A percentile compares a stretch with the other conserved stretches of the same genome.
Conservation (phyloP, 2,797 vertebrate genomes). For the Mormyrus proboscirostris region DNA sequence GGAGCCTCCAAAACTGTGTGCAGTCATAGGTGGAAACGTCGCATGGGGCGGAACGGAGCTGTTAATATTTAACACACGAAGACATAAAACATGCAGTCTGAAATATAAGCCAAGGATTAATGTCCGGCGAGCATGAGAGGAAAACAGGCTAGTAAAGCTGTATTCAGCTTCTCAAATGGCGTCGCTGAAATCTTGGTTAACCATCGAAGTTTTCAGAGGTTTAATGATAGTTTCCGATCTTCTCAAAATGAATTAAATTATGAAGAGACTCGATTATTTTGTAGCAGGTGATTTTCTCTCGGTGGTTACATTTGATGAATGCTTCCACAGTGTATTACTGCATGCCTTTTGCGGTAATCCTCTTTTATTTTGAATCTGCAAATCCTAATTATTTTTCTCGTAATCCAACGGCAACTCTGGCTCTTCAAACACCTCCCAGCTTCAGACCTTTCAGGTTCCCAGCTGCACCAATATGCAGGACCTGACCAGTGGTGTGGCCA, state of each 20-base stretch:
- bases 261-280: not conserved
- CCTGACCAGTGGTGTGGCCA: slow-evolving; percentile 71
- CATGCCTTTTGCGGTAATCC: not conserved
- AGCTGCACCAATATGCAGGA: slow-evolving; percentile 66
- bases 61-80: not conserved
- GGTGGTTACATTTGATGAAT: not conserved
- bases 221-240: not conserved
- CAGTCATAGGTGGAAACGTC: not conserved
- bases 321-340: not conserved
- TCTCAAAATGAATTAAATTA: not conserved
- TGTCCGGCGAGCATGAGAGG: not conserved
- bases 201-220: not conserved
- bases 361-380: not conserved
- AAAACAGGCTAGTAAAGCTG: not conserved
- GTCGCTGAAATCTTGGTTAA: not conserved
- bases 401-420: not conserved
- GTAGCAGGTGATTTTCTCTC: not conserved
- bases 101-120: not conserved
- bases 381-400: not conserved
- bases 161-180: not conserved
- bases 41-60: not conserved
- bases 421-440: slow-evolving; percentile 44
- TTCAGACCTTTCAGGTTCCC: slow-evolving; percentile 74
- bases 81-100: not conserved
- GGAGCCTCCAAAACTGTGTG: not conserved